Percentiles rank a stretch among this genome's conserved stretches.
Evolutionary conservation across 1,140 invertebrate genomes (phyloP).

Genomic region (Conopomorpha cramerella): DNA sequence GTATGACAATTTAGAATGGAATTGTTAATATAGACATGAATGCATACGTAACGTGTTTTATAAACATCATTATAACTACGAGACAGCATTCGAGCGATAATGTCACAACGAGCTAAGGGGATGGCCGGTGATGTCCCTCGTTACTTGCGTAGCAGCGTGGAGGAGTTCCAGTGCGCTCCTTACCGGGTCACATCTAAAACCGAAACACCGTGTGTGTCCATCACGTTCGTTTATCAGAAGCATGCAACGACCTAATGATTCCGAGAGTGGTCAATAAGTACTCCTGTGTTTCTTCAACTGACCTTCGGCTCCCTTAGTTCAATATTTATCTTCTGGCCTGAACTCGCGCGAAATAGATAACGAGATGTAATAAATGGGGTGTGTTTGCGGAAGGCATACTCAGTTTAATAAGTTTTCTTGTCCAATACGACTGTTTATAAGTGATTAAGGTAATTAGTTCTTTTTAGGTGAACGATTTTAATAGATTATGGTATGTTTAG

Average conservation of each 20-base stretch:
- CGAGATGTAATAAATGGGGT: slow-evolving; percentile 44
- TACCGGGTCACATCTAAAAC: no score
- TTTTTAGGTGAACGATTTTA: no score
- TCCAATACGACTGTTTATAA: slow-evolving; percentile 18
- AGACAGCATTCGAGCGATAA: slow-evolving; percentile 26
- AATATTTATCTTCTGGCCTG: slow-evolving; percentile 31
- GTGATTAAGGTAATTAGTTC: no score
- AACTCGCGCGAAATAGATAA: slow-evolving; percentile 46
- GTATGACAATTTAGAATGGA: slow-evolving; percentile 10
- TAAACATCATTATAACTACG: slow-evolving; percentile 39
- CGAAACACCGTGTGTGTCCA: no score
- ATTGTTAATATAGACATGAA: no score
- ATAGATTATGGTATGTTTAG: no score
- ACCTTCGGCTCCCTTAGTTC: slow-evolving; percentile 33
- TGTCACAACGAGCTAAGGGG: no score
- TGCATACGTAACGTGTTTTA: slow-evolving; percentile 23
- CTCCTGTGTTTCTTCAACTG: slow-evolving; percentile 33
- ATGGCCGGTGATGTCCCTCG: no score
- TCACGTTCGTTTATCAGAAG: slow-evolving; percentile 37
- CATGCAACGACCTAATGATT: slow-evolving; percentile 40
- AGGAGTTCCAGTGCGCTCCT: no score
- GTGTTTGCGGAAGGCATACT: slow-evolving; percentile 34
- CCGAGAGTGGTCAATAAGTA: slow-evolving; percentile 32
- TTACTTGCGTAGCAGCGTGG: no score
- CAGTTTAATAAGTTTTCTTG: slow-evolving; percentile 22